phyloP scores from a whole-genome alignment of 2,888 invertebrate species.

The Meta bourneti region DNA sequence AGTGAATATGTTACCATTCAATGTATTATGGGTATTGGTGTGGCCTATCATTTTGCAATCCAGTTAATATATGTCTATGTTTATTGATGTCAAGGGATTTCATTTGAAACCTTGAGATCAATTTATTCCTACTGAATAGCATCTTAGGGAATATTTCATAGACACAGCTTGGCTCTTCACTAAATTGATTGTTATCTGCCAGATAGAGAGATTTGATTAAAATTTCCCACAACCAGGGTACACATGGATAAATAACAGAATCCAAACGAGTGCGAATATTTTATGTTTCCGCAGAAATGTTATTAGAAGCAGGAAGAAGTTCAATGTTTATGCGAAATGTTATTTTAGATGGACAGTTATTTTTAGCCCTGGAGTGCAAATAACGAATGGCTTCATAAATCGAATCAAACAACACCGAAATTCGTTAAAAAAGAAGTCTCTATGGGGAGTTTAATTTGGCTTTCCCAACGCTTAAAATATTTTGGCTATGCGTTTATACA shows the following conservation, averaged over 20 bases:
- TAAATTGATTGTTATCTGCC: background rate
- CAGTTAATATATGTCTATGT: slow-evolving; percentile 36
- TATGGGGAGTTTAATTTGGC: too few relatives aligned
- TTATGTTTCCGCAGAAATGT: background rate
- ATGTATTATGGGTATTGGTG: slow-evolving; percentile 14
- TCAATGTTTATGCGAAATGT: too few relatives aligned
- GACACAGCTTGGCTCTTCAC: background rate
- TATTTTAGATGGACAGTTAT: too few relatives aligned
- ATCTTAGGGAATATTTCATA: background rate
- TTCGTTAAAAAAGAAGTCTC: too few relatives aligned
- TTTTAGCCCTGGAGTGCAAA: too few relatives aligned
- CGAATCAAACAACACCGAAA: too few relatives aligned
- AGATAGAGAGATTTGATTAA: background rate
- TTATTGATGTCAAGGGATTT: slow-evolving; percentile 15
- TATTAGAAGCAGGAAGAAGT: too few relatives aligned
- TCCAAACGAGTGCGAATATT: background rate
- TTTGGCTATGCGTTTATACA: too few relatives aligned
- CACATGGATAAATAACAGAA: background rate
- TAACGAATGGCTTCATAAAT: too few relatives aligned
- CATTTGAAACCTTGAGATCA: background rate
- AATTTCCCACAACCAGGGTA: background rate
- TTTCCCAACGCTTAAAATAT: too few relatives aligned
- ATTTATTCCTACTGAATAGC: slow-evolving; percentile 15
- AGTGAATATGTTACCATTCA: slow-evolving; percentile 45
- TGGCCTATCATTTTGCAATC: slow-evolving; percentile 36